Evolutionary conservation across 2,113 vertebrate genomes (phyloP).

Genomic region (Arothron firmamentum): DNA sequence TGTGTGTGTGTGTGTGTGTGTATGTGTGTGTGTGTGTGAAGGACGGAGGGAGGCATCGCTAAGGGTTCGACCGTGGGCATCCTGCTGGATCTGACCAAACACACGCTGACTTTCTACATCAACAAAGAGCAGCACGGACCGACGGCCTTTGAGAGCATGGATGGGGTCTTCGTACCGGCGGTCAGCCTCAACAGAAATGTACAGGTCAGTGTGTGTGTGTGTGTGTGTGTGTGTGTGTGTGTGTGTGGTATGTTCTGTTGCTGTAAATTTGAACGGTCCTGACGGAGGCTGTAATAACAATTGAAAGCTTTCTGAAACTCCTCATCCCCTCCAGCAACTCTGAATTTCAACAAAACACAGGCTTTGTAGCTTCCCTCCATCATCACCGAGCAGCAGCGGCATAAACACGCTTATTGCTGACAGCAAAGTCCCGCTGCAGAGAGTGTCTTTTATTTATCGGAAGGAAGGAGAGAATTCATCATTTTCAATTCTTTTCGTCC

Average conservation of each 20-base stretch:
- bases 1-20: background rate
- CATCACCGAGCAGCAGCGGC: too few species aligned
- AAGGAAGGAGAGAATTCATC: too few species aligned
- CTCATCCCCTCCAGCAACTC: too few species aligned
- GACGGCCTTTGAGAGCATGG: constrained; percentile 89
- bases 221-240: constrained; percentile 8
- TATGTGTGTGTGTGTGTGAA: constrained; percentile 50
- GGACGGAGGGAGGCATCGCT: constrained; percentile 92
- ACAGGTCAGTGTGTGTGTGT: constrained; percentile 76
- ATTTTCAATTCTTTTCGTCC: background rate
- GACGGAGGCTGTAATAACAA: too few species aligned
- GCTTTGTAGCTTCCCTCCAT: too few species aligned
- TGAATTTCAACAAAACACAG: too few species aligned
- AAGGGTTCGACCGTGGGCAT: constrained; percentile 90
- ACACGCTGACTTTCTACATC: constrained; percentile 90
- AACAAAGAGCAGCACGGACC: constrained; percentile 96
- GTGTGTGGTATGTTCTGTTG: background rate
- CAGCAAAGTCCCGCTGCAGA: too few species aligned
- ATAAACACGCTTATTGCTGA: too few species aligned
- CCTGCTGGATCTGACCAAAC: constrained; percentile 91
- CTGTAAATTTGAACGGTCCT: background rate
- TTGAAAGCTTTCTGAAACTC: too few species aligned
- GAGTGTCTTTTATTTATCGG: too few species aligned
- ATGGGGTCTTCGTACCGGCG: constrained; percentile 94
- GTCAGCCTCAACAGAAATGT: constrained; percentile 97